A percentile compares a stretch with the other conserved stretches of the same genome.
These are phyloP conservation scores for Bursaphelenchus okinawaensis DNA, from an alignment of 2,888 invertebrate genomes.

Conservation along the genomic window DNA sequence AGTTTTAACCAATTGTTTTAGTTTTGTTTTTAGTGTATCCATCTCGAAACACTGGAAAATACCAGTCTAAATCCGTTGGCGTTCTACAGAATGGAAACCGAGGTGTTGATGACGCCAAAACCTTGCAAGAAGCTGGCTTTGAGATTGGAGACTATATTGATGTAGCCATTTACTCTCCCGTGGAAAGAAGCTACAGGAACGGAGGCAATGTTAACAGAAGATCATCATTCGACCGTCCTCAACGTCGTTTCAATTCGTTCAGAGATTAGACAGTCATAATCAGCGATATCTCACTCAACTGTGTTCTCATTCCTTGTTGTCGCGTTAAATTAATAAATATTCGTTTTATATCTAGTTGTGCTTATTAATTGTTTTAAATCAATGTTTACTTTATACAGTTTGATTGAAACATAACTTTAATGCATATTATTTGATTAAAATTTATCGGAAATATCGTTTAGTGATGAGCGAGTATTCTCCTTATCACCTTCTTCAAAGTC, in stretches of 20 bases:
- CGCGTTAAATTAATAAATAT: not conserved
- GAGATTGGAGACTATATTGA: slow-evolving; percentile 94
- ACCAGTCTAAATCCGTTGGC: slow-evolving; percentile 86
- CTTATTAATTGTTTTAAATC: too few relatives aligned
- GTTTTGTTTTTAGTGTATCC: slow-evolving; percentile 41
- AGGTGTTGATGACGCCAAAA: slow-evolving; percentile 88
- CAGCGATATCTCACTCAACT: not conserved
- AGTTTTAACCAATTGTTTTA: slow-evolving; percentile 3
- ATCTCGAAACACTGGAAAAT: slow-evolving; percentile 68
- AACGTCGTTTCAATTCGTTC: not conserved
- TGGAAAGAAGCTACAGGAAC: not conserved
- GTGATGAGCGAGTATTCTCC: not conserved
- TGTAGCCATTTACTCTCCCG: slow-evolving; percentile 62
- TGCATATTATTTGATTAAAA: too few relatives aligned
- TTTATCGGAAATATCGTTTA: too few relatives aligned
- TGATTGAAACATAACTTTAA: too few relatives aligned
- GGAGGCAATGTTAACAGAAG: slow-evolving; percentile 7
- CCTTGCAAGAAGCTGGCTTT: slow-evolving; percentile 71
- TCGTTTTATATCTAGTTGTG: too few relatives aligned
- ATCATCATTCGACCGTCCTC: not conserved
- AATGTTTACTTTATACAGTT: too few relatives aligned
- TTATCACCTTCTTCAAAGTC: not conserved
- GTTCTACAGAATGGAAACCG: slow-evolving; percentile 84
- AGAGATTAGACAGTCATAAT: not conserved
- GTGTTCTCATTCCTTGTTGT: not conserved